Conservation (phyloP, 2,797 vertebrate species). For the Luscinia luscinia region DNA sequence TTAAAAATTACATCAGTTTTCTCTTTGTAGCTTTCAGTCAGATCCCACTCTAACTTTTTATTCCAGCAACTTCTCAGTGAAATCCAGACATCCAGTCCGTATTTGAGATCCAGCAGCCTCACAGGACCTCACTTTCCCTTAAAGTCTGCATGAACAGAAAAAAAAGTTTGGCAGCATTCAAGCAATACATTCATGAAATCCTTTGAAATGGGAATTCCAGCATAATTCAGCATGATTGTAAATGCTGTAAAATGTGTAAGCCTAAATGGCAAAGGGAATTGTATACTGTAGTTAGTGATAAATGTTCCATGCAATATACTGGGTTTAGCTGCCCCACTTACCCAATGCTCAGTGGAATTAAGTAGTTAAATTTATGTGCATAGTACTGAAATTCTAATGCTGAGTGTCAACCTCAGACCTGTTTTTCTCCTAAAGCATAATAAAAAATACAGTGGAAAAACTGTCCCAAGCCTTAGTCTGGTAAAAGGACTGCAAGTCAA, state of each 20-base stretch:
- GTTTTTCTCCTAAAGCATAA: constrained; percentile 35
- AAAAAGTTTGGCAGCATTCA: constrained; percentile 7
- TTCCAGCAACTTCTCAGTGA: neutral
- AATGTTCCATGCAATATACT: constrained; percentile 30
- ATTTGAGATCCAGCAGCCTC: neutral
- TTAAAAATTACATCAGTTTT: neutral
- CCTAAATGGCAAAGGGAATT: constrained; percentile 45
- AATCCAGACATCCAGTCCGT: neutral
- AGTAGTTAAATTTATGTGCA: constrained; percentile 47
- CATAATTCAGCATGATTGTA: constrained; percentile 46
- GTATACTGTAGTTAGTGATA: constrained; percentile 50
- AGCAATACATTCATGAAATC: neutral
- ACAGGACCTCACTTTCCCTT: neutral
- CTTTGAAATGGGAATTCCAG: constrained; percentile 50
- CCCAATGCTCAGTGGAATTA: constrained; percentile 33
- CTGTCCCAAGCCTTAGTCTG: neutral
- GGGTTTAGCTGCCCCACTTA: constrained; percentile 39
- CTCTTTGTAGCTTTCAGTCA: neutral
- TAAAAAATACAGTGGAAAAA: constrained; percentile 41
- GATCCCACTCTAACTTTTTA: neutral
- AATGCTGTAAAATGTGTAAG: constrained; percentile 41
- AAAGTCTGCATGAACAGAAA: neutral
- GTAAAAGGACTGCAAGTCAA: constrained; percentile 38
- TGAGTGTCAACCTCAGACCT: neutral
- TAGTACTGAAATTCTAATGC: constrained; percentile 6